Percentiles rank a stretch among this genome's conserved stretches.
phyloP scores from a whole-genome alignment of 2,888 invertebrate species.

The Polydesmus complanatus region DNA sequence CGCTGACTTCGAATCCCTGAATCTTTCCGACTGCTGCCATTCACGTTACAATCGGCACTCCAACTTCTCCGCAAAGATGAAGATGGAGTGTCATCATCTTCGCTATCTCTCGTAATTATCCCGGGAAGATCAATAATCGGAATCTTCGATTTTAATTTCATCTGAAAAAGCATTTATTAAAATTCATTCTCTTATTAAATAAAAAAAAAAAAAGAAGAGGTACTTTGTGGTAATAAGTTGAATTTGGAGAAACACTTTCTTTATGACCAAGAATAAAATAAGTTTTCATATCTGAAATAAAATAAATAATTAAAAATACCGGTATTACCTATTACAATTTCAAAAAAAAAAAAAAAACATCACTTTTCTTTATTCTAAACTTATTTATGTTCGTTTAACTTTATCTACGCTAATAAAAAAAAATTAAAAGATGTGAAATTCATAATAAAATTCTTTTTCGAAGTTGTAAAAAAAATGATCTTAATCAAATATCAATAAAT shows the following conservation, averaged over 20 bases:
- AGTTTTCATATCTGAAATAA: conserved; percentile 14
- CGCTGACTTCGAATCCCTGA: conserved; percentile 52
- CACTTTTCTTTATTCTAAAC: no score
- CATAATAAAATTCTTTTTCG: no score
- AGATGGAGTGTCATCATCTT: conserved; percentile 7
- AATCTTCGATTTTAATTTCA: not conserved
- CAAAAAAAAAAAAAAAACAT: no score
- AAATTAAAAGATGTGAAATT: no score
- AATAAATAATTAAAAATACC: not conserved
- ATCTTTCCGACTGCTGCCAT: conserved; percentile 66
- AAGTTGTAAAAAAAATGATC: no score
- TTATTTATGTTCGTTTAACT: no score
- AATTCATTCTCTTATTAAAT: no score
- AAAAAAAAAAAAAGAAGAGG: no score
- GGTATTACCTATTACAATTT: no score
- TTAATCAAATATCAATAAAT: no score
- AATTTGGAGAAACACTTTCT: not conserved
- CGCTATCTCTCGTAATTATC: not conserved
- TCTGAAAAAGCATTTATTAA: no score
- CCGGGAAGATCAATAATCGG: conserved; percentile 1
- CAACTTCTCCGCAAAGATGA: conserved; percentile 16
- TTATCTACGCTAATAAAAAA: no score
- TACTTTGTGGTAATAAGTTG: not conserved
- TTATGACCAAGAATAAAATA: conserved; percentile 17
- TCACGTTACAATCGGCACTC: conserved; percentile 26